Base-by-base conservation (phyloP, 2,888 invertebrate genomes). In the Tetrapedia diversipes region DNA sequence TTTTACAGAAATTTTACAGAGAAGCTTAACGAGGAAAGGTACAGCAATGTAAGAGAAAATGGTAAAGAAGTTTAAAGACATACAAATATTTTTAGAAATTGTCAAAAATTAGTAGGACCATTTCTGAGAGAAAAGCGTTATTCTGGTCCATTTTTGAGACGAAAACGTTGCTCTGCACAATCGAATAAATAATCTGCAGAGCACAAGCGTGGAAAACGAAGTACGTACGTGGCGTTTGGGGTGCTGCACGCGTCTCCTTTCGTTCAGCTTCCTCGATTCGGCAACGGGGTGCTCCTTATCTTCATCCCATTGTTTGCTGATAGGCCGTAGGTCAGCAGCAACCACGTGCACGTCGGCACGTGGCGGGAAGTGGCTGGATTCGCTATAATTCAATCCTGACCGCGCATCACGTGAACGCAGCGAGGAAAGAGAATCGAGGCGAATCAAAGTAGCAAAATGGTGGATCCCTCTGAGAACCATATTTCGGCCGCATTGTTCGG, bases 271-370 rank as follows among this genome's bases (percentile, higher is more conserved):
- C 56, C 63, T 37, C 49, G 59, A 71, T 81, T 74, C 19, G 68
- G 34, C 67, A 75, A 67, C n/a, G 16, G 57, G 66, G 66, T 60
- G 65, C 49, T 49, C 65, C 66, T 84, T 84, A 82, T 80, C 85
- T 73, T 60, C 39, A 41, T 53, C 24, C 77, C 75, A 86, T 87
- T 87, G 87, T 87, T 86, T 79, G 73, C 77, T 60, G 83, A 84
- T 86, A 81, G 80, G 53, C 75, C 82, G 64, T 74, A 80, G 82
- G 72, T 79, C 67, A 65, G 71, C 47, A 57, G 53, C 51, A 77
- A 71, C 37, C 81, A 79, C 80, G 81, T 73, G 84, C 77, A 70
- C 66, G 74, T 77, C 83, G 85, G 82, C 87, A 87, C 87, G 87
- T 87, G 87, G 76, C 86, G 8, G 72, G 72, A 81, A 85, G 82